These are phyloP conservation scores for Crioceris asparagi DNA, from an alignment of 2,888 invertebrate species.

Conservation along the genomic window DNA sequence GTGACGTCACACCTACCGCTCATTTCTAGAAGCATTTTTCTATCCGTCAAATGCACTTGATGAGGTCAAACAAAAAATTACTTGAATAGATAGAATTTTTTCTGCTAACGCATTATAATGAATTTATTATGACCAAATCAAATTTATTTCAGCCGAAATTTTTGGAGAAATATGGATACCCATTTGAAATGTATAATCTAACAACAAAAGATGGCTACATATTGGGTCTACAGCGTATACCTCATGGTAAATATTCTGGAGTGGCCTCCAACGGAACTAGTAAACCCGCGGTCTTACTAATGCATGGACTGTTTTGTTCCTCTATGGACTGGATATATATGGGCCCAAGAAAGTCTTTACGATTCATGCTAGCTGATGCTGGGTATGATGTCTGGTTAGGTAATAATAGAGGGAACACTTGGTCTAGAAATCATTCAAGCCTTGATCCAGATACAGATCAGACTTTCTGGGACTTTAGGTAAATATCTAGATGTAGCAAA, in stretches of 20 bases:
- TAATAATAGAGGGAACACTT: constrained; percentile 65
- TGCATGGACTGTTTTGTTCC: constrained; percentile 63
- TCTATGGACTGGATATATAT: constrained; percentile 65
- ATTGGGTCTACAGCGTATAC: constrained; percentile 65
- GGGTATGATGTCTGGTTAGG: constrained; percentile 78
- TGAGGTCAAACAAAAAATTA: too few species aligned
- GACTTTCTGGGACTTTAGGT: constrained; percentile 50
- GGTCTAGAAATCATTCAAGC: constrained; percentile 46
- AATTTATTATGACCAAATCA: too few species aligned
- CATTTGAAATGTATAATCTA: constrained; percentile 49
- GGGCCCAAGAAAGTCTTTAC: constrained; percentile 53
- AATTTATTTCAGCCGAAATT: constrained; percentile 8
- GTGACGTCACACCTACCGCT: too few species aligned
- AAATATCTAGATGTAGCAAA: too few species aligned
- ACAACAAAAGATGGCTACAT: constrained; percentile 69
- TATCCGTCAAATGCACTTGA: too few species aligned
- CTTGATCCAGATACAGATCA: constrained; percentile 36
- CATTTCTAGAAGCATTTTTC: too few species aligned
- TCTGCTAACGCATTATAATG: too few species aligned
- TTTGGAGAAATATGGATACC: constrained; percentile 40
- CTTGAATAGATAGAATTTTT: too few species aligned
- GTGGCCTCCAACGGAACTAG: too few species aligned
- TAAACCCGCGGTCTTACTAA: constrained; percentile 49
- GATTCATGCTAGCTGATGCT: constrained; percentile 46
- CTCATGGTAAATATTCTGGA: constrained; percentile 21